Evolutionary conservation across 2,888 invertebrate genomes (phyloP).

Genomic region (Drosophila helvetica): DNA sequence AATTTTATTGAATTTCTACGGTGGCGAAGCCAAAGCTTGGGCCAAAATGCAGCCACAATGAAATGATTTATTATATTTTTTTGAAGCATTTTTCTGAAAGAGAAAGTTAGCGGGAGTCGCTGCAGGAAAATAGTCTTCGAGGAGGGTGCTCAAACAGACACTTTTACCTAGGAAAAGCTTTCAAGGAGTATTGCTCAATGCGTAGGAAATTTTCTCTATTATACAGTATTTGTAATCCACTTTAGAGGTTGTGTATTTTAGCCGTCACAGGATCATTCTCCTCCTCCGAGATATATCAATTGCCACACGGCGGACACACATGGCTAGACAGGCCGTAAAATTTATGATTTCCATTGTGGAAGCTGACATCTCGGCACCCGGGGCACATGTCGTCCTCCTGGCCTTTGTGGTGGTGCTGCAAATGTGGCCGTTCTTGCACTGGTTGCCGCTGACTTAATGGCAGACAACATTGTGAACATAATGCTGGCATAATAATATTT

Average conservation of each 20-base stretch:
- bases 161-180: no score
- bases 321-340: conserved; percentile 46
- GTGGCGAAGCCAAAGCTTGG: conserved; percentile 12
- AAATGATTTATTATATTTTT: conserved; percentile 22
- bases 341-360: conserved; percentile 72
- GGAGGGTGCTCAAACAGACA: background rate
- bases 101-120: background rate
- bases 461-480: conserved; percentile 75
- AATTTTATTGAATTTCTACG: conserved; percentile 30
- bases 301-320: conserved; percentile 7
- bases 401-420: conserved; percentile 2
- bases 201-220: no score
- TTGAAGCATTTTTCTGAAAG: background rate
- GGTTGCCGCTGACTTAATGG: conserved; percentile 69
- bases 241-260: background rate
- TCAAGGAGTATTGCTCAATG: background rate
- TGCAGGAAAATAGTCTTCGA: background rate
- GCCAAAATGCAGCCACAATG: background rate
- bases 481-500: conserved; percentile 77
- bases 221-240: background rate
- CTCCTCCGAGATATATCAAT: conserved; percentile 32
- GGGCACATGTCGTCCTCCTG: conserved; percentile 21
- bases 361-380: conserved; percentile 25
- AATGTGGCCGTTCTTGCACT: conserved; percentile 42
- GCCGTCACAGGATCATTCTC: conserved; percentile 33